phyloP scores from a whole-genome alignment of 2,113 vertebrate genomes.

The Gymnarchus niloticus region DNA sequence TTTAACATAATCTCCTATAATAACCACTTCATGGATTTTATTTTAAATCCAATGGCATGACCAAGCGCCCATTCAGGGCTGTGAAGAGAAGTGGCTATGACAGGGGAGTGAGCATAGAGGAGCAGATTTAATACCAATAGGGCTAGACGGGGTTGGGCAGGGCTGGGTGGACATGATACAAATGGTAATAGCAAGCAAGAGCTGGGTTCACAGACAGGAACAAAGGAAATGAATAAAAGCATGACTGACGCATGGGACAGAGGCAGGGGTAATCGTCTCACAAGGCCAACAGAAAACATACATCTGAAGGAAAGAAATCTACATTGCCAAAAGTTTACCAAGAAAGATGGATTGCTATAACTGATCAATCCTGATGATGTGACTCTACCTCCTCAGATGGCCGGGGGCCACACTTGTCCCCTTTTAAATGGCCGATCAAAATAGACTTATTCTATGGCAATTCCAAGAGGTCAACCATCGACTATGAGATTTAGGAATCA shows the following conservation, averaged over 20 bases:
- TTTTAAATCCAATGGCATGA: background rate
- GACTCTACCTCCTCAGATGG: background rate
- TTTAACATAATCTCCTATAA: background rate
- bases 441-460: background rate
- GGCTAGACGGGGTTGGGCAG: background rate
- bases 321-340: background rate
- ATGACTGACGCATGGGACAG: background rate
- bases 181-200: background rate
- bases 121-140: background rate
- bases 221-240: background rate
- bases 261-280: background rate
- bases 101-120: background rate
- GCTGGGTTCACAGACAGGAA: background rate
- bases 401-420: background rate
- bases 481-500: background rate
- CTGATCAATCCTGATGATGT: background rate
- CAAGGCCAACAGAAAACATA: background rate
- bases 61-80: background rate
- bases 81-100: background rate
- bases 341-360: background rate
- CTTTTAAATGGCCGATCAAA: background rate
- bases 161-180: background rate
- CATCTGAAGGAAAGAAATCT: background rate
- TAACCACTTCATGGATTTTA: background rate
- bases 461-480: background rate